These are phyloP conservation scores for Numida meleagris DNA, from an alignment of 2,113 vertebrate species.

Conservation along the genomic window DNA sequence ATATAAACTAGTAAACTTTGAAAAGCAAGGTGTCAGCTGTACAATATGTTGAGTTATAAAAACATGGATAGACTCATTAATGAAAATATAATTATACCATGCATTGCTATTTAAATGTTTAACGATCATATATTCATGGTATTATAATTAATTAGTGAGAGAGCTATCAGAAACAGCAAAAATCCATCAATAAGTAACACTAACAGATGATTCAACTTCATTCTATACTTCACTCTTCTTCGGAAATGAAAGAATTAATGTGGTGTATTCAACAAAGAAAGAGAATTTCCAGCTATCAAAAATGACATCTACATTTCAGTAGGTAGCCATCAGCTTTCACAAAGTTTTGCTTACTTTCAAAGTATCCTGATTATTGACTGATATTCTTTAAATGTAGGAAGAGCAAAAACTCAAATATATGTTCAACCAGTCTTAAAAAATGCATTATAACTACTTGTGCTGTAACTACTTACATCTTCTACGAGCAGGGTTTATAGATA, in stretches of 20 bases:
- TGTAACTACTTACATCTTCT: neutral
- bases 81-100: neutral
- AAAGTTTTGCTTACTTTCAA: neutral
- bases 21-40: neutral
- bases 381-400: neutral
- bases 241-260: neutral
- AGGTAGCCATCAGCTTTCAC: neutral
- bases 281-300: neutral
- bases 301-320: neutral
- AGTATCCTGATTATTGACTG: neutral
- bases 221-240: neutral
- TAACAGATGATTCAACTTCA: neutral
- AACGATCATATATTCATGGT: neutral
- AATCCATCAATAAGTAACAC: neutral
- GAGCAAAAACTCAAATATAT: neutral
- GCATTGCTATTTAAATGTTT: neutral
- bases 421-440: neutral
- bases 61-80: neutral
- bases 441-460: neutral
- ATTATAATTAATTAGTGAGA: neutral
- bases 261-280: neutral
- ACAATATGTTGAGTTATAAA: neutral
- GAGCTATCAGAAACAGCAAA: neutral
- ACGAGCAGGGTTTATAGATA: neutral
- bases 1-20: neutral